Evolutionary conservation across 2,797 vertebrate genomes (phyloP), one percentile per base, ranked within the genome.

Genomic region (Fistularia tabacaria): DNA sequence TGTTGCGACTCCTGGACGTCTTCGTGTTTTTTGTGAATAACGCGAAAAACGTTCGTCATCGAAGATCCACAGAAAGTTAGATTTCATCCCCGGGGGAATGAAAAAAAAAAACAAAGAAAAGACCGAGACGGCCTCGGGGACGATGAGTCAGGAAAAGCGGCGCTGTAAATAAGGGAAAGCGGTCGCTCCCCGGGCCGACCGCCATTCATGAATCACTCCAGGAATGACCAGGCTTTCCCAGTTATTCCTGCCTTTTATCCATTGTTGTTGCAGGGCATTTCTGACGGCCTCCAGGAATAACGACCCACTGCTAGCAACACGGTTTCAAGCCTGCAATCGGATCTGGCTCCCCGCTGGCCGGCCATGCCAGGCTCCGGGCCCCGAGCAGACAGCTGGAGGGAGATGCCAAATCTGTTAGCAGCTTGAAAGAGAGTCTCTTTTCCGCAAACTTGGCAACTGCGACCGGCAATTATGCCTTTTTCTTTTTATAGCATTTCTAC

Each of bases 271-370:
- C 67, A 46, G 66, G 14, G 64, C 47, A 48, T 72, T 59, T 66
- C 74, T 59, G 42, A 79, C 74, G 69, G 71, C 57, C 66, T 52
- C 45, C 1, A 7, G 64, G 66, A 78, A 86, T 83, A 82, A 85
- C 80, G 83, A 88, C 80, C n/a, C n/a, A 85, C 73, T 70, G 79
- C 81, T 69, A 59, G 76, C 57, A 59, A 60, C 66, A 59, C 64
- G 57, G 64, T 52, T 79, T 80, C 79, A 82, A 83, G 69, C 76
- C 75, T 80, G 86, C 76, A 85, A 86, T 76, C 52, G 57, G 74
- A 83, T 83, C 79, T 59, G 76, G 73, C 75, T 85, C 76, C 62
- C 25, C 6, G 57, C 71, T 74, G 69, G 65, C 64, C 55, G 1
- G 56, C 45, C 7, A 52, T 63, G 71, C 64, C 64, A 66, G 57